Conservation (phyloP, 2,797 vertebrate species). For the Acomys russatus region DNA sequence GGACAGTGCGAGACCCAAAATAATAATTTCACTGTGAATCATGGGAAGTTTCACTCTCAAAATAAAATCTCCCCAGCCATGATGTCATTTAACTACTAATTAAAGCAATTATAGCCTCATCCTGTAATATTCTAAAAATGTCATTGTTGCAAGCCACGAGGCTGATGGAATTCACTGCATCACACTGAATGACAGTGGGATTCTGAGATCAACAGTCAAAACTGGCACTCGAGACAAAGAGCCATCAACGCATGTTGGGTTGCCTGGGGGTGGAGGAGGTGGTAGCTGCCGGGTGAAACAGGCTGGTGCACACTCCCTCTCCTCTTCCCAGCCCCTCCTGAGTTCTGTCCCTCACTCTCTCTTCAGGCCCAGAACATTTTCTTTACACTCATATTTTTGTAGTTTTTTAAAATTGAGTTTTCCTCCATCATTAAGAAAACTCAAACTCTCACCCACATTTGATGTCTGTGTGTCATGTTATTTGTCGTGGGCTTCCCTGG, state of each 20-base stretch:
- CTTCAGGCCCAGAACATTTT: background rate
- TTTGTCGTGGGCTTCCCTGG: background rate
- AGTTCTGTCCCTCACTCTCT: background rate
- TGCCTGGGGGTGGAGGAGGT: background rate
- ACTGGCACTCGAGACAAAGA: background rate
- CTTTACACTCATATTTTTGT: background rate
- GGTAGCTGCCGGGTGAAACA: rapidly evolving
- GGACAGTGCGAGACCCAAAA: background rate
- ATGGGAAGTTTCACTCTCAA: slow-evolving; percentile 15
- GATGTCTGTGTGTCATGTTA: rapidly evolving
- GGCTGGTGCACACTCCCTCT: too few species aligned
- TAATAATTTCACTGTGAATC: slow-evolving; percentile 54
- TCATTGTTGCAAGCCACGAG: slow-evolving; percentile 8
- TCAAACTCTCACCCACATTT: background rate
- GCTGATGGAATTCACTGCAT: background rate
- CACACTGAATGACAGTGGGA: background rate
- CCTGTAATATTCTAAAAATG: background rate
- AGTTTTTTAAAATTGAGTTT: background rate
- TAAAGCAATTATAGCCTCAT: slow-evolving; percentile 63
- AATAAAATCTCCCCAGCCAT: slow-evolving; percentile 71
- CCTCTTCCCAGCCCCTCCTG: background rate
- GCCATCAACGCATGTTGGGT: rapidly evolving
- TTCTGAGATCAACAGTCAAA: background rate
- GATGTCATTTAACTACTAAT: slow-evolving; percentile 77
- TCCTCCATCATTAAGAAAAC: background rate